Evolutionary conservation across 2,888 invertebrate species (phyloP), one percentile per base, ranked within the genome.

Genomic region (Nysson spinosus): DNA sequence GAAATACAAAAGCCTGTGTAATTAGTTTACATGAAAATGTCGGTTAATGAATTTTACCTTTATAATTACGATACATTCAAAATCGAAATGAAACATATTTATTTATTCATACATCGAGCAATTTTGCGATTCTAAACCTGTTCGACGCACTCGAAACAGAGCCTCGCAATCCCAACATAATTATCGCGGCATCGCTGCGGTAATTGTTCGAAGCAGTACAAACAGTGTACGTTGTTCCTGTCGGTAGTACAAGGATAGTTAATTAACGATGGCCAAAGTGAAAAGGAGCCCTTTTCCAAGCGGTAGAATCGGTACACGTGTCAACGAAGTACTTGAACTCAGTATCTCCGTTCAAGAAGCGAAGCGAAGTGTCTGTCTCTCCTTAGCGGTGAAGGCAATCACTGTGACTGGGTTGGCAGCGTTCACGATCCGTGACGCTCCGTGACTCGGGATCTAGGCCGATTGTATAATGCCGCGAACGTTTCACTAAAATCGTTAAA

Each of bases 401-500:
- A 69, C 71, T 72, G 77, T 67, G 78, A 75, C 71, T 78, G 69
- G 80, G 75, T 75, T 74, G 78, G 77, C 78, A 77, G 79, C 82
- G 82, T 74, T 83, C 85, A 84, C 85, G 83, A 85, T 84, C 85
- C 85, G 85, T 85, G 85, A 86, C 86, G 85, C 79, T 85, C 83
- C 86, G 84, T 85, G 86, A 86, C 84, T 85, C 79, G 79, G 84
- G 83, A 86, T 86, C 85, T 85, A 86, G 86, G 86, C 82, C 86
- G 85, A 85, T 86, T 86, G 85, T 86, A 86, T 86, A 86, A 86
- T 84, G 72, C 82, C 81, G 79, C 81, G 79, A 85, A 82, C 84
- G 84, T 86, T 86, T 86, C 86, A 80, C 86, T 86, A 83, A 86
- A 86, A 86, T 85, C 82, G 81, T 86, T 85, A 83, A 85, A 86